These are phyloP conservation scores for Pterocles burchelli DNA, from an alignment of 2,113 vertebrate genomes.

Conservation along the genomic window DNA sequence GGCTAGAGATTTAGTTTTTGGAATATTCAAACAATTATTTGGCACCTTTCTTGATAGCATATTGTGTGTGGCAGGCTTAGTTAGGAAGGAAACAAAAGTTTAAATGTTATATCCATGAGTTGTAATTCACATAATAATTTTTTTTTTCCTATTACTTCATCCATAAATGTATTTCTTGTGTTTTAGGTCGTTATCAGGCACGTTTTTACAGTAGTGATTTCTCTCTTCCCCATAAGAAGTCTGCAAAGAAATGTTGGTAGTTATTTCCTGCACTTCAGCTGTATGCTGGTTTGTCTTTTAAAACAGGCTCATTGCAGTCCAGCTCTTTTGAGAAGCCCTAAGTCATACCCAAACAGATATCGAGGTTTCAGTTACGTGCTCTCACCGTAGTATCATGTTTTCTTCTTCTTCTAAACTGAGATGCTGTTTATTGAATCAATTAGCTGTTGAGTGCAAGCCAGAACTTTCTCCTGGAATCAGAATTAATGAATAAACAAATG, in stretches of 20 bases:
- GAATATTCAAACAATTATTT: slow-evolving; percentile 11
- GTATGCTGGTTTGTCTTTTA: background rate
- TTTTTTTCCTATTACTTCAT: background rate
- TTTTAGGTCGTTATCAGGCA: background rate
- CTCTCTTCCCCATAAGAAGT: background rate
- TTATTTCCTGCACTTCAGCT: background rate
- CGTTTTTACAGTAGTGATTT: background rate
- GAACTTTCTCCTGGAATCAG: slow-evolving; percentile 61
- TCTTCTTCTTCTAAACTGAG: background rate
- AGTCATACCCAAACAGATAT: background rate
- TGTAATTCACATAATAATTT: background rate
- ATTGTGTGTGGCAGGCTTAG: background rate
- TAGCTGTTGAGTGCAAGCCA: slow-evolving; percentile 52
- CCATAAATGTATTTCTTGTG: background rate
- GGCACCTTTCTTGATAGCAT: slow-evolving; percentile 14
- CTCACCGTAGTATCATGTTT: background rate
- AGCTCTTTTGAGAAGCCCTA: background rate
- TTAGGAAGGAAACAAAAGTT: slow-evolving; percentile 7
- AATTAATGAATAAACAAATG: slow-evolving; percentile 53
- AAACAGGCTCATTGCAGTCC: background rate
- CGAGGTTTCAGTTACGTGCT: background rate
- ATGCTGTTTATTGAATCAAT: slow-evolving; percentile 63
- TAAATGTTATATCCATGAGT: background rate
- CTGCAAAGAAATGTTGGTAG: background rate
- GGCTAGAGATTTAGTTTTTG: background rate